phyloP scores from a whole-genome alignment of 2,113 vertebrate genomes.

The Quiscalus mexicanus region DNA sequence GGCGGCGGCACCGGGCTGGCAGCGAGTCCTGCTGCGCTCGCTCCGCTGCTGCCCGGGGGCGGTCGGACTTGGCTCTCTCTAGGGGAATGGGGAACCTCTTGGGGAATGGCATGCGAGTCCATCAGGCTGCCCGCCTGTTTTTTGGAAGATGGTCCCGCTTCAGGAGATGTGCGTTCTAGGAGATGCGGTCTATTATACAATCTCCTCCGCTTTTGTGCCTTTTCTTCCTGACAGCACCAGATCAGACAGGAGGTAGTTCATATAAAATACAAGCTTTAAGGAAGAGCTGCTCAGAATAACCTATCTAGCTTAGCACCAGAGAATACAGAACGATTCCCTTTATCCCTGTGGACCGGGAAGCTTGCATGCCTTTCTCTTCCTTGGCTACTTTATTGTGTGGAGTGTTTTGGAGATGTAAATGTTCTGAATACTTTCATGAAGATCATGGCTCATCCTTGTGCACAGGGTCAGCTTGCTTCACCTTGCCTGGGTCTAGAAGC shows the following conservation, averaged over 20 bases:
- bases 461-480: not conserved
- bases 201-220: not conserved
- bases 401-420: not conserved
- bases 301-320: not conserved
- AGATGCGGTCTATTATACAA: rapidly evolving
- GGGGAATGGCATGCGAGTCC: rapidly evolving
- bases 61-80: rapidly evolving
- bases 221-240: not conserved
- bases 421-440: not conserved
- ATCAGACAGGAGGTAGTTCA: not conserved
- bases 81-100: rapidly evolving
- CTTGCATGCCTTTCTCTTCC: rapidly evolving
- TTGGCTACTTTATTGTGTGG: not conserved
- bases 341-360: not conserved
- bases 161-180: not conserved
- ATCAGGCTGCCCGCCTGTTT: rapidly evolving
- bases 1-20: not conserved
- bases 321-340: not conserved
- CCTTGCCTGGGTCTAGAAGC: not conserved
- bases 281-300: not conserved
- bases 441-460: not conserved
- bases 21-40: rapidly evolving
- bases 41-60: rapidly evolving
- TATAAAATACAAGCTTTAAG: rapidly evolving
- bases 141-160: rapidly evolving